phyloP scores from a whole-genome alignment of 2,888 invertebrate genomes.

The Dascillus cervinus region DNA sequence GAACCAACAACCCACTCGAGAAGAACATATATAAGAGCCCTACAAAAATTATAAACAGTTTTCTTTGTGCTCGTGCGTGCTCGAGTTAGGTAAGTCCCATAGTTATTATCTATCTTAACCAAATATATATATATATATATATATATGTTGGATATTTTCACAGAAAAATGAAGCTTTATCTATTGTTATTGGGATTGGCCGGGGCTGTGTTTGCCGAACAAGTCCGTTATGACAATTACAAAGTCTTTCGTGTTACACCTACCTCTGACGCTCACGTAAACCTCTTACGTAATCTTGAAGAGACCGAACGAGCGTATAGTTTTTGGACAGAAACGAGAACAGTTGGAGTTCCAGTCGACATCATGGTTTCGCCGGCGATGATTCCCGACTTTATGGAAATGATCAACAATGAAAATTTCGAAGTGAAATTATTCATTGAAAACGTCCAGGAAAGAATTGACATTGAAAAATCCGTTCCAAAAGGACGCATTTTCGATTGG shows the following conservation, averaged over 20 bases:
- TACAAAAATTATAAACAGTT: too few species aligned
- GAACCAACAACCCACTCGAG: too few species aligned
- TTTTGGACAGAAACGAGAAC: conserved; percentile 43
- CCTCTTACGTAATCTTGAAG: conserved; percentile 2
- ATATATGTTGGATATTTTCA: too few species aligned
- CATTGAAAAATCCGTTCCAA: conserved; percentile 39
- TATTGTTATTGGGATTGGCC: too few species aligned
- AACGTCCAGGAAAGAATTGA: conserved; percentile 50
- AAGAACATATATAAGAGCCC: too few species aligned
- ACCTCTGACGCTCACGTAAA: conserved; percentile 12
- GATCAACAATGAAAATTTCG: conserved; percentile 37
- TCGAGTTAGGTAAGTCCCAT: too few species aligned
- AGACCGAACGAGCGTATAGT: conserved; percentile 4
- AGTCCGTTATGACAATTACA: conserved; percentile 25
- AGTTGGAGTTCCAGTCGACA: conserved; percentile 38
- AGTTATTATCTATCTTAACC: too few species aligned
- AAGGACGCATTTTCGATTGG: not conserved
- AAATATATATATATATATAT: too few species aligned
- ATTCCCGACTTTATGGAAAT: conserved; percentile 41
- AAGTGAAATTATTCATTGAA: conserved; percentile 43
- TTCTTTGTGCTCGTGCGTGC: too few species aligned
- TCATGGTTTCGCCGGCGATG: conserved; percentile 55
- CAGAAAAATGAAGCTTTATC: too few species aligned
- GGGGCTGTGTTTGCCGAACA: too few species aligned
- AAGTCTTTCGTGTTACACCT: conserved; percentile 30